These are phyloP conservation scores for Phaedon cochleariae DNA, from an alignment of 2,888 invertebrate species.

Conservation along the genomic window DNA sequence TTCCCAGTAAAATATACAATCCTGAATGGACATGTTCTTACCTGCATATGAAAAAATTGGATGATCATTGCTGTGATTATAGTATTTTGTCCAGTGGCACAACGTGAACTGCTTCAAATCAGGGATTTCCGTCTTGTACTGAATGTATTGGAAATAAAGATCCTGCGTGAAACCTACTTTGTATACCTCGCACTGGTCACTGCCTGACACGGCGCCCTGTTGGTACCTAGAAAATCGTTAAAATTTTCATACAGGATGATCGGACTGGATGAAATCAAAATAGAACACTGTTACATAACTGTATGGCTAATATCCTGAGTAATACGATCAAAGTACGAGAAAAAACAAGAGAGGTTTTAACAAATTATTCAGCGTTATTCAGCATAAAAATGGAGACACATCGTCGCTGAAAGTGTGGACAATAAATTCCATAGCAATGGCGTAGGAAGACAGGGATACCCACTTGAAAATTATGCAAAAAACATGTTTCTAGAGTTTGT, in stretches of 20 bases:
- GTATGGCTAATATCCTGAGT: too few relatives aligned
- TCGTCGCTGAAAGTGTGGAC: too few relatives aligned
- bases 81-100: constrained; percentile 84
- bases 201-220: constrained; percentile 48
- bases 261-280: too few relatives aligned
- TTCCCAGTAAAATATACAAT: not conserved
- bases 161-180: constrained; percentile 69
- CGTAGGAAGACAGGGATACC: too few relatives aligned
- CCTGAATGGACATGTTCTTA: constrained; percentile 59
- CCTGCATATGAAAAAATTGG: constrained; percentile 84
- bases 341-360: too few relatives aligned
- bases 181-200: constrained; percentile 64
- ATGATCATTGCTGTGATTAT: constrained; percentile 84
- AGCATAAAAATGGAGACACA: too few relatives aligned
- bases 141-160: constrained; percentile 73
- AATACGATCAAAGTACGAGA: too few relatives aligned
- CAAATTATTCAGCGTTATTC: too few relatives aligned
- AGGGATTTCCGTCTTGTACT: constrained; percentile 76
- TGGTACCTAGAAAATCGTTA: constrained; percentile 30
- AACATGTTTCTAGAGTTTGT: too few relatives aligned
- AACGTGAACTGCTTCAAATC: constrained; percentile 84
- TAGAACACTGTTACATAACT: too few relatives aligned
- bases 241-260: constrained; percentile 1
- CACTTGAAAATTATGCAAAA: too few relatives aligned
- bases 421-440: too few relatives aligned